A percentile compares a stretch with the other conserved stretches of the same genome.
Conservation (phyloP, 1,140 invertebrate species). For the Varroa destructor region DNA sequence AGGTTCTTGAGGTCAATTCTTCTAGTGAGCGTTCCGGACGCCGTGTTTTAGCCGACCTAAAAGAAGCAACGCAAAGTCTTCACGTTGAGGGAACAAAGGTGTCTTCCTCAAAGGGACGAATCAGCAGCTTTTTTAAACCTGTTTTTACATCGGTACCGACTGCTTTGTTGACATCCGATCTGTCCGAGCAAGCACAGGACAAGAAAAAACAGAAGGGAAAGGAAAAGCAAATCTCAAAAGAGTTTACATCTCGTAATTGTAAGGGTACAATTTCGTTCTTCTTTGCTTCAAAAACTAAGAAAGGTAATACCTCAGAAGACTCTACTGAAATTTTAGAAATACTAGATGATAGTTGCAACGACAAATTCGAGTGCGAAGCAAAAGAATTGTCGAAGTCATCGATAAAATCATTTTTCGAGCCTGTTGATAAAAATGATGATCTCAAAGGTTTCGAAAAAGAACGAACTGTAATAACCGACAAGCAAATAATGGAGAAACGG, state of each 20-base stretch:
- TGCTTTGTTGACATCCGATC: neutral
- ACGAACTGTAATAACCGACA: too few species aligned
- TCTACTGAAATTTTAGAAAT: neutral
- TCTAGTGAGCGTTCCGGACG: conserved; percentile 4
- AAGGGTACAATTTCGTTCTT: conserved; percentile 3
- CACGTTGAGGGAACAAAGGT: conserved; percentile 20
- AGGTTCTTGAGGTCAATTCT: conserved; percentile 17
- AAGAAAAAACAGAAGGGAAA: neutral
- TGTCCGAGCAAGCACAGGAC: neutral
- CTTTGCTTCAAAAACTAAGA: neutral
- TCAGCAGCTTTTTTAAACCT: conserved; percentile 16
- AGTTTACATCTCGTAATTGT: neutral
- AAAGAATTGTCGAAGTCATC: neutral
- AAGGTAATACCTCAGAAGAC: neutral
- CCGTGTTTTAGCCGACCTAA: neutral
- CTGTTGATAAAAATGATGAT: neutral
- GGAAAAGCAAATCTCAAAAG: neutral
- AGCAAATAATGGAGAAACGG: too few species aligned
- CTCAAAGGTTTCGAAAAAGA: neutral
- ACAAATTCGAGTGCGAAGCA: neutral
- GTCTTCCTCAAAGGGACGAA: neutral
- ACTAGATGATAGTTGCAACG: neutral
- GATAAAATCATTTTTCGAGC: conserved; percentile 6
- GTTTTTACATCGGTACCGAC: neutral
- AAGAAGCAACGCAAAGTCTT: conserved; percentile 12